phyloP scores from a whole-genome alignment of 1,140 invertebrate species.

The Drosophila mojavensis region DNA sequence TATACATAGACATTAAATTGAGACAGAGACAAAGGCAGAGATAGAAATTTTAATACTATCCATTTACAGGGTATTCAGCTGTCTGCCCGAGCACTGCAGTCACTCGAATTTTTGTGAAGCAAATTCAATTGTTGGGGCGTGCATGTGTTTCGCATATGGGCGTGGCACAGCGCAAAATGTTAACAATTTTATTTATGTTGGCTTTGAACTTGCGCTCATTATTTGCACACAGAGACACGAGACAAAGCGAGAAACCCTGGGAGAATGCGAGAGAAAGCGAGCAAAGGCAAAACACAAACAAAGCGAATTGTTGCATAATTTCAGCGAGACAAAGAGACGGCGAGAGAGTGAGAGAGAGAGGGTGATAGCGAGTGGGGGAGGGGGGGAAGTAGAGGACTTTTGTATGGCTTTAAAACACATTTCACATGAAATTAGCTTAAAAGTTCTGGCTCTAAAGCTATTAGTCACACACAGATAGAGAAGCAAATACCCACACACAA shows the following conservation, averaged over 20 bases:
- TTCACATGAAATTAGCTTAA: constrained; percentile 58
- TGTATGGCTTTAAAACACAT: constrained; percentile 29
- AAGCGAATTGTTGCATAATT: constrained; percentile 40
- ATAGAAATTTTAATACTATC: too few species aligned
- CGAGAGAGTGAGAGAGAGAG: too few species aligned
- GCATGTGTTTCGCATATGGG: constrained; percentile 38
- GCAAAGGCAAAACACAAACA: constrained; percentile 27
- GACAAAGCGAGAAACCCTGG: constrained; percentile 18
- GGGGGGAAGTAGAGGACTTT: not conserved
- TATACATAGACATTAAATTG: too few species aligned
- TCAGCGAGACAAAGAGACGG: not conserved
- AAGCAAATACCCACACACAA: not conserved
- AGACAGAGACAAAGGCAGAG: too few species aligned
- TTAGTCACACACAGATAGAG: constrained; percentile 30
- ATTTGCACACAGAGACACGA: constrained; percentile 46
- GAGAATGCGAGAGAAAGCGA: constrained; percentile 33
- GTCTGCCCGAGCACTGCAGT: not conserved
- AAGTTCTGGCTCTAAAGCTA: constrained; percentile 47
- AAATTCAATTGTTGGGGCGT: constrained; percentile 80
- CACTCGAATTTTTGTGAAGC: constrained; percentile 10
- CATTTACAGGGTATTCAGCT: constrained; percentile 11
- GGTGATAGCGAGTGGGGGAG: too few species aligned
- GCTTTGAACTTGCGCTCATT: constrained; percentile 80
- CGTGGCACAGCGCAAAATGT: constrained; percentile 58
- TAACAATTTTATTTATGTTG: constrained; percentile 83